Base-by-base conservation (phyloP, 2,113 vertebrate species). In the Cranoglanis bouderius region DNA sequence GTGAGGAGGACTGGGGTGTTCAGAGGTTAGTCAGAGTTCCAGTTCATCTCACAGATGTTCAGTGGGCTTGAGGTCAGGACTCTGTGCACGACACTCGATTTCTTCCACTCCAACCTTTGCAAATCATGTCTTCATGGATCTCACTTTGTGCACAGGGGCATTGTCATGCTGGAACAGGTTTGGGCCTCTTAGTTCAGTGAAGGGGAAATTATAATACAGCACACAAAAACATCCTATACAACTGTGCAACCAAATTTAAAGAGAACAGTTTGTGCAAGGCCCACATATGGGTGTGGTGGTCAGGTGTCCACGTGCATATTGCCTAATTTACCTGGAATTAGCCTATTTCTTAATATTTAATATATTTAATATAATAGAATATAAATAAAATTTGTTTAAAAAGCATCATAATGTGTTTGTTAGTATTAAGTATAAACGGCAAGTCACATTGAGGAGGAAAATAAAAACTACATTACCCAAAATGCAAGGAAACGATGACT, bases 391-490 rank as follows among this genome's bases (percentile, higher is more conserved):
- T 32, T 14, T 32, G 29, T n/a, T 67, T 67, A 43, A 75, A 75
- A 75, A 43, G 2, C 4, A 49, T n/a, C 1, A n/a, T 49, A 13
- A 26, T 6, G 16, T 75, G 4, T 46, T 8, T 43, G 35, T 75
- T 46, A 43, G 21, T 75, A 46, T 75, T 43, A 43, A 43, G 19
- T 4, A 26, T 43, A 75, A 46, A 75, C 10, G 1, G 13, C 8
- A 49, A 46, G 18, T 21, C 6, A 1, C 38, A 13, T 75, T 75
- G 13, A 38, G 67, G 65, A 16, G 65, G n/a, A 13, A 6, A 18
- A n/a, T n/a, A n/a, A 89, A 86, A 59, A 92, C 94, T 90, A 78
- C 92, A 93, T 46, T 90, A 92, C 93, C 94, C 93, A 90, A 5
- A 4, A 84, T 21, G 49, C 92, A 84, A 14, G 82, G 81, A 75